These are phyloP conservation scores for Coranthus polyacanthus DNA, from an alignment of 2,797 vertebrate genomes.

Conservation along the genomic window DNA sequence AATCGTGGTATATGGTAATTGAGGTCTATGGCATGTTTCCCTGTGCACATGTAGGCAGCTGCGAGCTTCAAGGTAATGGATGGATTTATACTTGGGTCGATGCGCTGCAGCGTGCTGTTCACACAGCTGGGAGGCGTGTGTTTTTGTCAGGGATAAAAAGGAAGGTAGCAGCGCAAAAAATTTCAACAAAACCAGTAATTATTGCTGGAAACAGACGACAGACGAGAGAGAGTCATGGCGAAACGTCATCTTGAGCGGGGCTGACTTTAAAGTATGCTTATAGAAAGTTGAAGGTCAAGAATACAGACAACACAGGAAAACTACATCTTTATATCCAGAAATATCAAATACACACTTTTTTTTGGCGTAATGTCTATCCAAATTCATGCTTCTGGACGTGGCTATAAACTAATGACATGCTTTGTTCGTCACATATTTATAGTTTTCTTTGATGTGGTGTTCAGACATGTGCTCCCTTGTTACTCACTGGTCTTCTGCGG, in stretches of 20 bases:
- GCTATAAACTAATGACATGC: neutral
- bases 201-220: constrained; percentile 16
- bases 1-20: constrained; percentile 66
- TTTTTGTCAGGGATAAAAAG: constrained; percentile 12
- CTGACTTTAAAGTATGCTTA: too few relatives aligned
- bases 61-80: constrained; percentile 58
- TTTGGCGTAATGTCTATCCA: neutral
- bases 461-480: constrained; percentile 19
- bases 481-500: constrained; percentile 8
- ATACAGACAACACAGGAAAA: too few relatives aligned
- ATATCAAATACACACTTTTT: neutral
- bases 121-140: constrained; percentile 37
- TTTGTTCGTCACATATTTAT: constrained; percentile 13
- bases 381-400: neutral
- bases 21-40: constrained; percentile 58
- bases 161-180: constrained; percentile 8
- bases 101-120: constrained; percentile 34
- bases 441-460: constrained; percentile 39
- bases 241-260: too few relatives aligned
- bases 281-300: constrained; percentile 25
- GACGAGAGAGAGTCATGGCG: too few relatives aligned
- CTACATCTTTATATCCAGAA: neutral
- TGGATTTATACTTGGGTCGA: constrained; percentile 47
- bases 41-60: constrained; percentile 42
- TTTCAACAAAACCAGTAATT: constrained; percentile 37